Conservation (phyloP, 2,113 vertebrate genomes). For the Balaeniceps rex region DNA sequence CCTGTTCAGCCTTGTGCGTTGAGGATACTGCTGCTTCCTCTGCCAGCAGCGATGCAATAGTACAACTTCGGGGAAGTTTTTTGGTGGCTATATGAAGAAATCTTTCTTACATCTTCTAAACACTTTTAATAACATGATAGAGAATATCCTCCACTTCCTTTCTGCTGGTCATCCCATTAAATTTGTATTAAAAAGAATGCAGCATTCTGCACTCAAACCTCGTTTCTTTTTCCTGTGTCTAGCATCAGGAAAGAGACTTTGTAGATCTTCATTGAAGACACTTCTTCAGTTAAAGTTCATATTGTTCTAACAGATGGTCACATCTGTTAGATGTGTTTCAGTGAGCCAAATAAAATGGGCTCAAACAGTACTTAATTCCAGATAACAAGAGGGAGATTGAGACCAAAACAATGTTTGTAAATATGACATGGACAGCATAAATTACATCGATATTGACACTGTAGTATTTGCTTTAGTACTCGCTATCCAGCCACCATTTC, state of each 20-base stretch:
- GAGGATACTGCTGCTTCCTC: not conserved
- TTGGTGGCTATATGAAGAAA: not conserved
- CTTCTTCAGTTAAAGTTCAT: not conserved
- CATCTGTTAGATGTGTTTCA: no score
- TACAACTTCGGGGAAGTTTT: not conserved
- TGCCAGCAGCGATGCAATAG: not conserved
- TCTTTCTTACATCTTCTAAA: not conserved
- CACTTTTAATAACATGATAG: not conserved
- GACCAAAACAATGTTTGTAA: not conserved
- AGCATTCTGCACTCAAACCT: not conserved
- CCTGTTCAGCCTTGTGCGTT: not conserved
- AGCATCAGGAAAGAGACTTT: not conserved
- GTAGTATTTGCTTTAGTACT: not conserved
- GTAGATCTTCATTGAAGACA: not conserved
- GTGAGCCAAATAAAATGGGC: not conserved
- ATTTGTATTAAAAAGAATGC: not conserved
- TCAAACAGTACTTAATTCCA: not conserved
- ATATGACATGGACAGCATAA: not conserved
- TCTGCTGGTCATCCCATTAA: not conserved
- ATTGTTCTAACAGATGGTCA: not conserved
- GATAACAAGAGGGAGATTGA: not conserved
- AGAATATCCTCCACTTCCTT: not conserved
- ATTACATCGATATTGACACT: not conserved
- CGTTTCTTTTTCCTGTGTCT: not conserved
- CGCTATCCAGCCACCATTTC: not conserved